These are phyloP conservation scores for Pogonocherus hispidulus DNA, from an alignment of 2,888 invertebrate genomes.

Conservation along the genomic window DNA sequence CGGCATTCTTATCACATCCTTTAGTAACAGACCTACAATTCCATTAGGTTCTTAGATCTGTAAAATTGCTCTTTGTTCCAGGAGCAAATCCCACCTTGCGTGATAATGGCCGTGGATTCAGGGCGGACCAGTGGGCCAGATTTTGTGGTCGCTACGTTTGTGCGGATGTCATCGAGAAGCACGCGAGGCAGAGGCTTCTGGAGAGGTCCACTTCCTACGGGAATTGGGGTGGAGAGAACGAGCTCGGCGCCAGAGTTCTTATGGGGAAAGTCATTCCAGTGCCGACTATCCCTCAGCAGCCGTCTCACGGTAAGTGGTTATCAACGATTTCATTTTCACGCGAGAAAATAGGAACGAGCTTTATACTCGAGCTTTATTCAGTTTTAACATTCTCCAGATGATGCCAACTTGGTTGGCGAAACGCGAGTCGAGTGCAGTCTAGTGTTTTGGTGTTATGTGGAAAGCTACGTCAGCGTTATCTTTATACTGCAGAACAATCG, in stretches of 20 bases:
- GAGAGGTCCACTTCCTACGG: slow-evolving; percentile 72
- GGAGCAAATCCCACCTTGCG: slow-evolving; percentile 79
- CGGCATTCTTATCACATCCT: background rate
- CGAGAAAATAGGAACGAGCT: background rate
- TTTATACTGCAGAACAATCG: too few species aligned
- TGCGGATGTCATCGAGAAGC: slow-evolving; percentile 80
- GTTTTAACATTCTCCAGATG: too few species aligned
- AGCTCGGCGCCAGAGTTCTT: slow-evolving; percentile 70
- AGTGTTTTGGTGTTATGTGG: too few species aligned
- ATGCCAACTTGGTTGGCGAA: too few species aligned
- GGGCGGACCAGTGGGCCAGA: slow-evolving; percentile 83
- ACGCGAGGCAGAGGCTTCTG: slow-evolving; percentile 72
- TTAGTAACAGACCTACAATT: background rate
- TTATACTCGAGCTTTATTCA: too few species aligned
- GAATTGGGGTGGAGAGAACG: slow-evolving; percentile 75
- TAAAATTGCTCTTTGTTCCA: slow-evolving; percentile 60
- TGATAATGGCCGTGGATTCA: slow-evolving; percentile 77
- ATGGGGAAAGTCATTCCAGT: slow-evolving; percentile 69
- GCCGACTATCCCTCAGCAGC: slow-evolving; percentile 55
- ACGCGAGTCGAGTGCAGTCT: too few species aligned
- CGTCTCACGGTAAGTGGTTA: slow-evolving; percentile 60
- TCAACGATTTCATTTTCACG: background rate
- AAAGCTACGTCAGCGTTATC: too few species aligned
- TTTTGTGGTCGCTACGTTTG: slow-evolving; percentile 80
- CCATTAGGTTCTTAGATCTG: background rate